Conservation (phyloP, 2,797 vertebrate genomes). For the Eulemur albifrons region DNA sequence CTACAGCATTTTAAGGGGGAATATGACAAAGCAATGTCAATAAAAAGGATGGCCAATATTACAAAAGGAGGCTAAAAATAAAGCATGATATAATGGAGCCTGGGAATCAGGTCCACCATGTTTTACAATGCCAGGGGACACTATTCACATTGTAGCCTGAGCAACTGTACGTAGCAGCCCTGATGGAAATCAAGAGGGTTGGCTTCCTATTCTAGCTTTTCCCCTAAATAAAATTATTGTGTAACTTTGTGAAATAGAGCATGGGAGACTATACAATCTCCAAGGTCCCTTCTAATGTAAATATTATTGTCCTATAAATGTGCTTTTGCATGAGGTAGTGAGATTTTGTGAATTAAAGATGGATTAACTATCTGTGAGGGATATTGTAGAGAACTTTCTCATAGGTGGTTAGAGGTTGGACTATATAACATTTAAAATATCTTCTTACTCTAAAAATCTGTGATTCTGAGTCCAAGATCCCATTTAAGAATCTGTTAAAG, state of each 20-base stretch:
- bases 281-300: neutral
- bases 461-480: neutral
- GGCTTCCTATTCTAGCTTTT: neutral
- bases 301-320: neutral
- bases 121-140: neutral
- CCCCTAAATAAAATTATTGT: neutral
- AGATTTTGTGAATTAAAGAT: neutral
- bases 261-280: neutral
- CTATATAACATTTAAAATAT: neutral
- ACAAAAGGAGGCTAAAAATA: neutral
- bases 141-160: neutral
- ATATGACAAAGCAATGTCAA: neutral
- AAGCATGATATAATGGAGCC: neutral
- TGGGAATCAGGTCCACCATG: neutral
- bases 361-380: neutral
- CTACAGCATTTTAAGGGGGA: neutral
- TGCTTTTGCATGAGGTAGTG: neutral
- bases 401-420: neutral
- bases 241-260: neutral
- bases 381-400: neutral
- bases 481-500: neutral
- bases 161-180: neutral
- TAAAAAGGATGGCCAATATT: neutral
- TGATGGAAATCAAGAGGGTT: neutral
- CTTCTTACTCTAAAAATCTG: neutral